Conservation (phyloP, 2,888 invertebrate species). For the Allygus modestus region DNA sequence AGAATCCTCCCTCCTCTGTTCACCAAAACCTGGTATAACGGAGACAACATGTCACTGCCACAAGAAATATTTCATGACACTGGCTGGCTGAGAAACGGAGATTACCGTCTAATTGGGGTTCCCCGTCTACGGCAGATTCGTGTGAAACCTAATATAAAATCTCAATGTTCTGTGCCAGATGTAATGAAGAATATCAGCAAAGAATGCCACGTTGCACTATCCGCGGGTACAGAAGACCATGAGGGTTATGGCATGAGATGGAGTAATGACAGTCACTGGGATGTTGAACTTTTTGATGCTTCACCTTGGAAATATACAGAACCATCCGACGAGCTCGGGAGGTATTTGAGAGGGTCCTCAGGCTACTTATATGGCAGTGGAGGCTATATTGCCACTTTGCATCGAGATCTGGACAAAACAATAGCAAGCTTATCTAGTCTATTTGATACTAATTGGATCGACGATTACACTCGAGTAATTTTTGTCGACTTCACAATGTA, state of each 20-base stretch:
- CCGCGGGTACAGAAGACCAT: neutral
- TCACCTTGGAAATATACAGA: slow-evolving; percentile 20
- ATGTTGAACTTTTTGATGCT: neutral
- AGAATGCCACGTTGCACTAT: neutral
- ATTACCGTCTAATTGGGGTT: neutral
- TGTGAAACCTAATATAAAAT: neutral
- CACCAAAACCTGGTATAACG: neutral
- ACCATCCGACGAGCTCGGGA: neutral
- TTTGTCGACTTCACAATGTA: slow-evolving; percentile 12
- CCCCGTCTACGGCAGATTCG: slow-evolving; percentile 2
- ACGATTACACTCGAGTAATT: neutral
- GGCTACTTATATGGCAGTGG: neutral
- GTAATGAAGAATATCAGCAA: neutral
- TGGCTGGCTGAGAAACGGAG: slow-evolving; percentile 8
- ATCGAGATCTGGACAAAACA: neutral
- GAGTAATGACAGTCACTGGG: neutral
- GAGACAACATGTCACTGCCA: neutral
- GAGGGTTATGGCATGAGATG: neutral
- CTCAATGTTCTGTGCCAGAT: neutral
- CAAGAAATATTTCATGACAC: neutral
- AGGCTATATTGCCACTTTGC: neutral
- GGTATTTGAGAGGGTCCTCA: neutral
- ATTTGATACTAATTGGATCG: slow-evolving; percentile 7
- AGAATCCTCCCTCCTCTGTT: neutral
- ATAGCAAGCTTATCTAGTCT: neutral